Conservation (phyloP, 1,140 invertebrate species). For the Procambarus virginalis region DNA sequence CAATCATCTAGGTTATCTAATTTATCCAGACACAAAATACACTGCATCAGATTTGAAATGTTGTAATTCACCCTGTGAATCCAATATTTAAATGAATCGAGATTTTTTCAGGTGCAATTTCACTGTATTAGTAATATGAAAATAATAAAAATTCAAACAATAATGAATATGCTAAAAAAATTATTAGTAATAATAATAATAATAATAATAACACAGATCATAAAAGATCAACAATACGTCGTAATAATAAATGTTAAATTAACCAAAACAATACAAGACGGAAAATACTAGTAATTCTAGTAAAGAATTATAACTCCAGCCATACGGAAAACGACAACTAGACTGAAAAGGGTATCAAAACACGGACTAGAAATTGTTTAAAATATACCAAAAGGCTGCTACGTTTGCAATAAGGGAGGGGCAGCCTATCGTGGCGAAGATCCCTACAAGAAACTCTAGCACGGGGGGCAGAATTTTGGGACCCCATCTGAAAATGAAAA, state of each 20-base stretch:
- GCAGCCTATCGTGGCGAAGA: slow-evolving; percentile 68
- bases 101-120: no score
- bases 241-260: not conserved
- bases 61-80: no score
- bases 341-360: slow-evolving; percentile 58
- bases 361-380: slow-evolving; percentile 48
- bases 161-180: no score
- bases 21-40: no score
- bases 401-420: slow-evolving; percentile 68
- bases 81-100: no score
- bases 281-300: slow-evolving; percentile 4
- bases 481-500: slow-evolving; percentile 70
- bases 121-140: no score
- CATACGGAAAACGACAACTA: slow-evolving; percentile 54
- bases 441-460: slow-evolving; percentile 70
- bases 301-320: slow-evolving; percentile 27
- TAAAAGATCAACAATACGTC: not conserved
- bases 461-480: slow-evolving; percentile 70
- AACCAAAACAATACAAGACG: not conserved
- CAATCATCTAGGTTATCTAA: no score
- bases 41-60: no score
- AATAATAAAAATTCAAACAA: no score
- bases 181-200: no score
- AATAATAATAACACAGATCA: not conserved
- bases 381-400: slow-evolving; percentile 70